These are phyloP conservation scores for Nasonia longicornis DNA, from an alignment of 1,140 invertebrate genomes.

Conservation along the genomic window DNA sequence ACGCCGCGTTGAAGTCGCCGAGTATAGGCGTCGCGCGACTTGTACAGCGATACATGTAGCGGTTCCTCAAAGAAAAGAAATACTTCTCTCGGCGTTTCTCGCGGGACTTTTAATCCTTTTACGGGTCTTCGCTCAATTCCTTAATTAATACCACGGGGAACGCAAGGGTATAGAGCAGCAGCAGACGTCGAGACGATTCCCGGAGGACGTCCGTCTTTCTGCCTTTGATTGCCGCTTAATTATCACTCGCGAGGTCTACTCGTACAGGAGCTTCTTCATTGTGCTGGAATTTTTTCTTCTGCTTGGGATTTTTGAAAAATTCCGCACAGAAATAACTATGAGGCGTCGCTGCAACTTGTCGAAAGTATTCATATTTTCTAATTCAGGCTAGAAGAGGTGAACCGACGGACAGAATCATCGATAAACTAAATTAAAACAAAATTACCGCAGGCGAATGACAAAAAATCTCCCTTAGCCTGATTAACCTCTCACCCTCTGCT, in stretches of 20 bases:
- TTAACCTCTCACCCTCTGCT: constrained; percentile 15
- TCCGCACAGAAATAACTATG: no score
- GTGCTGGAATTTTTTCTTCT: background rate
- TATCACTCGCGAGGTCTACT: constrained; percentile 8
- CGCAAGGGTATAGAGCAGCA: background rate
- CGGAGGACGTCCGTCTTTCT: constrained; percentile 37
- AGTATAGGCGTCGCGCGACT: background rate
- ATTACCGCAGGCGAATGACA: no score
- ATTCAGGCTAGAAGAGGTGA: no score
- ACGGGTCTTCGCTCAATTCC: constrained; percentile 28
- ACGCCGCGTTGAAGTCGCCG: constrained; percentile 41
- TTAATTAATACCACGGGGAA: constrained; percentile 44
- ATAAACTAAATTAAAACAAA: no score
- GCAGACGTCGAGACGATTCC: constrained; percentile 30
- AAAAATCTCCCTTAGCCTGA: background rate
- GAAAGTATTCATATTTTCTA: no score
- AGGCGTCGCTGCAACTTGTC: no score
- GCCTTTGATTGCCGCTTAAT: constrained; percentile 39
- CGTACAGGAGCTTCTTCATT: background rate
- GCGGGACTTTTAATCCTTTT: constrained; percentile 43
- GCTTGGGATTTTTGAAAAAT: no score
- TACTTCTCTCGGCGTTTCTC: background rate
- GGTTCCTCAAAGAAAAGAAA: constrained; percentile 12
- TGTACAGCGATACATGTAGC: background rate
- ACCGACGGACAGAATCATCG: no score